Evolutionary conservation across 2,797 vertebrate genomes (phyloP), one percentile per base, ranked within the genome.

Genomic region (Hephaestus fuliginosus): DNA sequence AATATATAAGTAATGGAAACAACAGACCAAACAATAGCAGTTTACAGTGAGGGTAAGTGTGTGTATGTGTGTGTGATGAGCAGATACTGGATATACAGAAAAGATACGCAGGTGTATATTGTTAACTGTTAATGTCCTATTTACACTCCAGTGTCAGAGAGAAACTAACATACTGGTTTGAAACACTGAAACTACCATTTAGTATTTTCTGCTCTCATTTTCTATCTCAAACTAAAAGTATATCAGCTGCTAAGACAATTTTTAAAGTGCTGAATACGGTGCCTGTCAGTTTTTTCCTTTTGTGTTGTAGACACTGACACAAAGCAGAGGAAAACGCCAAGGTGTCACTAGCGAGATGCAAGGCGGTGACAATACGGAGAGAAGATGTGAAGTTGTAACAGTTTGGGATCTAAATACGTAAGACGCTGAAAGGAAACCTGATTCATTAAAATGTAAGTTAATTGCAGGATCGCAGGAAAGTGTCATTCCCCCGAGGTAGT

Each of bases 341-440:
- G 63, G 62, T 82, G 71, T 55, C 56, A 70, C 71, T 39, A 69
- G 25, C 25, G 46, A 67, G 25, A 70, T 18, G 14, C 46, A 60
- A 57, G 55, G 53, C 15, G 69, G 43, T 68, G 57, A 78, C 48
- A 48, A 69, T 57, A 58, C n/a, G 36, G 22, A 73, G 64, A 56
- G 76, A 76, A 41, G 13, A 82, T 82, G 74, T 76, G 66, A 74
- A 74, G 57, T 70, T 80, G 56, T 81, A 70, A 67, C 82, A 77
- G 56, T 70, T 25, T 52, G 57, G 65, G 36, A 61, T 81, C 28
- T 74, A 61, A 85, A 74, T 48, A 76, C 41, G 65, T 74, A 64
- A 76, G 39, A 53, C 78, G 67, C 49, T 68, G 74, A 80, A 74
- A 75, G 2, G 66, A 39, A 77, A 60, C 56, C 41, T 60, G 46